Base-by-base conservation (phyloP, 2,888 invertebrate genomes). In the Apamea anceps region DNA sequence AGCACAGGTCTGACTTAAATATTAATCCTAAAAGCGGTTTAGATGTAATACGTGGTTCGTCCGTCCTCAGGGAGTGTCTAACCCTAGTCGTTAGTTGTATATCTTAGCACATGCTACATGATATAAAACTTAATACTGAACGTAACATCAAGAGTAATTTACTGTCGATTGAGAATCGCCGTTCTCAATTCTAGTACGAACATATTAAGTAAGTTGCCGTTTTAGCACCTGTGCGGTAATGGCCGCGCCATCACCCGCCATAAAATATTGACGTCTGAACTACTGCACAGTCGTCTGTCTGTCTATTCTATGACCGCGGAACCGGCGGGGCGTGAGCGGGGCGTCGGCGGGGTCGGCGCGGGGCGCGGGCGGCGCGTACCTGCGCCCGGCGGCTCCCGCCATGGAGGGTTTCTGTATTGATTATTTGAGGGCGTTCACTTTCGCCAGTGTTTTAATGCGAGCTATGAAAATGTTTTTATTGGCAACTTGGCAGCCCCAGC, bases 401-500 rank as follows among this genome's bases (percentile, higher is more conserved):
- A 90, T 90, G 90, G 92, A 91, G 91, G 91, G 91, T 91, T 89
- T 90, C 89, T 84, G 92, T 93, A 93, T 93, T 92, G 93, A 93
- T 93, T 93, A 93, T 92, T 91, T 91, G 90, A 91, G 93, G 93
- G 91, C 95, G 96, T 95, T 96, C 96, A 96, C 96, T 96, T 96
- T 96, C 96, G 94, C 96, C 96, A 95, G 94, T 96, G 96, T 96
- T 96, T 96, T 96, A 96, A 96, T 96, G 95, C 93, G 93, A 92
- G 94, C 95, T 94, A 95, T 96, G 95, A 96, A 92, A 96, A 96
- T 95, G 96, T 95, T 96, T 96, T 96, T 96, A 96, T 96, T 95
- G 94, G 94, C 93, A 93, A 93, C 94, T 94, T 93, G 93, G 93
- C 93, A 91, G 92, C 91, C 89, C 90, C 92, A 90, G 88, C 91